Evolutionary conservation across 2,113 vertebrate species (phyloP).

Genomic region (Burhinus bistriatus): DNA sequence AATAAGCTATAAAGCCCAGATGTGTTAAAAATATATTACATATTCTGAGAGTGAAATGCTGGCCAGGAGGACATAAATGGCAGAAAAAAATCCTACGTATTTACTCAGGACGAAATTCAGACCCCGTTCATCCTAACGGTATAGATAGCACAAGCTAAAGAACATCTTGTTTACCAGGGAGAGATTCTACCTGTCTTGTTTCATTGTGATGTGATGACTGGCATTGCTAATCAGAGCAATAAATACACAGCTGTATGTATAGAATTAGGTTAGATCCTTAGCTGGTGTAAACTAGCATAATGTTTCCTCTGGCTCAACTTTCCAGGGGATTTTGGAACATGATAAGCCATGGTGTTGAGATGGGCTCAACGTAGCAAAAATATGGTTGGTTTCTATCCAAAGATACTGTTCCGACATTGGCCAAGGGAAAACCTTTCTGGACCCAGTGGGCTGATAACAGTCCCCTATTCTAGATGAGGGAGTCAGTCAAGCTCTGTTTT

Average conservation of each 20-base stretch:
- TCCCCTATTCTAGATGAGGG: not conserved
- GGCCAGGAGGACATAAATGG: not conserved
- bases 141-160: not conserved
- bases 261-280: not conserved
- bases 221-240: not conserved
- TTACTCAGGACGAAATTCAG: not conserved
- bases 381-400: not conserved
- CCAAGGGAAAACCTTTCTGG: not conserved
- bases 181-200: not conserved
- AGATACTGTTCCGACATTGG: not conserved
- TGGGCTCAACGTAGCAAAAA: not conserved
- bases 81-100: not conserved
- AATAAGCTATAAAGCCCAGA: not conserved
- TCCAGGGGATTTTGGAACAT: not conserved
- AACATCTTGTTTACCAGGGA: not conserved
- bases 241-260: not conserved
- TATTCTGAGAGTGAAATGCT: not conserved
- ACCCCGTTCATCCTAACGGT: not conserved
- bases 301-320: not conserved
- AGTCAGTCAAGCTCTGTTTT: not conserved
- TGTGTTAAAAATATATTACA: slow-evolving; percentile 14
- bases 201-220: accelerated
- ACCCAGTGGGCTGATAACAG: accelerated
- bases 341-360: not conserved
- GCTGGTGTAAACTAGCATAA: not conserved